Conservation (phyloP, 2,888 invertebrate genomes). For the Oscheius sp. region DNA sequence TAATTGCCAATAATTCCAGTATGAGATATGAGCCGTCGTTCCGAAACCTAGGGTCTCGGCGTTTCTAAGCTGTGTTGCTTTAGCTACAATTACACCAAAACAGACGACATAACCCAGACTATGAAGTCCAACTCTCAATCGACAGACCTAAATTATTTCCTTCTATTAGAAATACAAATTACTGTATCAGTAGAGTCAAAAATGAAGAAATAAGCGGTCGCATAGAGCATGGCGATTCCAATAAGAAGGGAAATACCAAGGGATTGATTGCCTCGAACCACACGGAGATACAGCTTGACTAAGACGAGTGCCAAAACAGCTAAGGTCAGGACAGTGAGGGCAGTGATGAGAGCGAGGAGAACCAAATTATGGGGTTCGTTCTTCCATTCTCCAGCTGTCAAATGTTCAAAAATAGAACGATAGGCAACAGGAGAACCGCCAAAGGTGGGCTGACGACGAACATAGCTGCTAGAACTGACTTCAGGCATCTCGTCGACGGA, state of each 20-base stretch:
- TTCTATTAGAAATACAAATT: neutral
- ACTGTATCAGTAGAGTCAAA: slow-evolving; percentile 62
- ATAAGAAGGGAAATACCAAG: slow-evolving; percentile 67
- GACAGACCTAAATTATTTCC: slow-evolving; percentile 40
- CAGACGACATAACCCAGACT: slow-evolving; percentile 65
- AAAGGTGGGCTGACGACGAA: slow-evolving; percentile 58
- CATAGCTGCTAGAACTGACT: slow-evolving; percentile 44
- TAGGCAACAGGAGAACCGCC: slow-evolving; percentile 49
- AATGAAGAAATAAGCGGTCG: slow-evolving; percentile 65
- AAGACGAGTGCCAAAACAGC: slow-evolving; percentile 55
- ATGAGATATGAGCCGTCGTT: slow-evolving; percentile 61
- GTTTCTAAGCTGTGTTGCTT: slow-evolving; percentile 67
- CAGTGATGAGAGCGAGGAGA: slow-evolving; percentile 54
- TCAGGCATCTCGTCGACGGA: slow-evolving; percentile 23
- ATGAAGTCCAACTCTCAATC: slow-evolving; percentile 58
- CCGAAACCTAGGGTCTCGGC: slow-evolving; percentile 64
- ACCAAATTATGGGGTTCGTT: slow-evolving; percentile 58
- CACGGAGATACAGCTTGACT: slow-evolving; percentile 62
- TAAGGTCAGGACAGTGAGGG: slow-evolving; percentile 53
- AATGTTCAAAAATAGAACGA: slow-evolving; percentile 53
- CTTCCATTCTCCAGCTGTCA: slow-evolving; percentile 58
- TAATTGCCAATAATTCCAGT: slow-evolving; percentile 70
- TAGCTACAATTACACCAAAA: slow-evolving; percentile 69
- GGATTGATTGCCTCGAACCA: slow-evolving; percentile 68
- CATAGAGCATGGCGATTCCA: slow-evolving; percentile 64